Evolutionary conservation across 2,113 vertebrate genomes (phyloP), one percentile per base, ranked within the genome.

Genomic region (Campylorhamphus procurvoides): DNA sequence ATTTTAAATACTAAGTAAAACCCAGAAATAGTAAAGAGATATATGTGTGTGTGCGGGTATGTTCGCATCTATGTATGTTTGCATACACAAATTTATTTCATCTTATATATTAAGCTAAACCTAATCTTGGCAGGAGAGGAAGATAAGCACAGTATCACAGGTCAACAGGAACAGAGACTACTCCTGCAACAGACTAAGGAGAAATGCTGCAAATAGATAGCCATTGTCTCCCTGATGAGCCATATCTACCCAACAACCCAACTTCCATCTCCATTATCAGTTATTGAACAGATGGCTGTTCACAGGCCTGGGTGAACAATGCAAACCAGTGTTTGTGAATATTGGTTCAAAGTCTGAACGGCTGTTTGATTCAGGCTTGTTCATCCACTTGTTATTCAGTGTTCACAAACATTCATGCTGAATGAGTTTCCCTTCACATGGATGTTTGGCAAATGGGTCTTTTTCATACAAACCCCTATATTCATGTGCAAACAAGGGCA

Each of bases 401-500:
- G 86, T 87, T 96, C 96, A 82, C 96, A 95, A 95, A 97, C 96
- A 92, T 93, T 88, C 90, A 2, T 58, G 64, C 87, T 97, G 94
- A 97, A 97, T 96, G 90, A 88, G 83, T 93, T 92, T 97, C 95
- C 89, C 94, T 96, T 96, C 96, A 93, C 94, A 95, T 96, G 94
- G 90, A 96, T 95, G 86, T 97, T 96, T 96, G 89, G 94, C 93
- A 62, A 96, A 97, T 95, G 86, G 90, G 86, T 95, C 95, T 96
- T 96, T 97, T 89, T 96, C 93, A 92, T 95, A 94, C 86, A 93
- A 95, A 92, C 79, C 1, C 76, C 88, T 66, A 97, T 92, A 97
- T 97, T 97, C 93, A 97, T 96, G 96, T 96, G 94, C 94, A 94
- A 97, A 96, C 94, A 96, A 97, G 94, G 92, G 60, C 71, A 79